Conservation (phyloP, 2,113 vertebrate genomes). For the Gymnocephalus cernua region DNA sequence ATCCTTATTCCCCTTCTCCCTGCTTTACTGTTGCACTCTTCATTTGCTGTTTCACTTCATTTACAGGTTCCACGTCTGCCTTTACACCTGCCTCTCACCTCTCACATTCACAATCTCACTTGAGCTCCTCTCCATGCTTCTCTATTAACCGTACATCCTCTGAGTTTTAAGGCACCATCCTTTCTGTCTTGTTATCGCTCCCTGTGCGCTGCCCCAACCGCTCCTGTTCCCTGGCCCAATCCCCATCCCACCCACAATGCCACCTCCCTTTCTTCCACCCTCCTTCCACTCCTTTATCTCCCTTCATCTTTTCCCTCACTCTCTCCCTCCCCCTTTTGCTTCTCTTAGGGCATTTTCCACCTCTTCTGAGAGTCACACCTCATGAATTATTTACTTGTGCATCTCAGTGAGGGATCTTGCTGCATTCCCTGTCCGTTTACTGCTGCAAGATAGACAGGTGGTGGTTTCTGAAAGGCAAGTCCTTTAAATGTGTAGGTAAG, state of each 20-base stretch:
- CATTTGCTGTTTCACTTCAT: neutral
- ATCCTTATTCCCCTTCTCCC: neutral
- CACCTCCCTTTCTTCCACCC: neutral
- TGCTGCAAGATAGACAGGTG: constrained; percentile 16
- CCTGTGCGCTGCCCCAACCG: constrained; percentile 27
- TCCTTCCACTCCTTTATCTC: neutral
- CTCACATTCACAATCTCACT: constrained; percentile 18
- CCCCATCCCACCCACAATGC: constrained; percentile 27
- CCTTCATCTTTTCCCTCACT: constrained; percentile 22
- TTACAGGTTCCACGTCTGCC: constrained; percentile 10
- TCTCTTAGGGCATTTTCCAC: constrained; percentile 68
- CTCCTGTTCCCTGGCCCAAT: constrained; percentile 12
- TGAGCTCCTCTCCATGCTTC: neutral
- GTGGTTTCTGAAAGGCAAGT: neutral
- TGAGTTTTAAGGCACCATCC: constrained; percentile 18
- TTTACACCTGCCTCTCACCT: constrained; percentile 41
- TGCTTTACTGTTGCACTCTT: neutral
- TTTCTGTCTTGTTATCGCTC: constrained; percentile 23
- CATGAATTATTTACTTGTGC: constrained; percentile 79
- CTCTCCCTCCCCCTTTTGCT: constrained; percentile 26
- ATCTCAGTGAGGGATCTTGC: constrained; percentile 47
- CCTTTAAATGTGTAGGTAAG: constrained; percentile 36
- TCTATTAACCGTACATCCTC: constrained; percentile 2
- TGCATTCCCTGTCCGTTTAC: constrained; percentile 56
- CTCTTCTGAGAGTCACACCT: constrained; percentile 72